Evolutionary conservation across 2,797 vertebrate genomes (phyloP), one percentile per base, ranked within the genome.

Genomic region (Tokudaia tokunoshimensis): DNA sequence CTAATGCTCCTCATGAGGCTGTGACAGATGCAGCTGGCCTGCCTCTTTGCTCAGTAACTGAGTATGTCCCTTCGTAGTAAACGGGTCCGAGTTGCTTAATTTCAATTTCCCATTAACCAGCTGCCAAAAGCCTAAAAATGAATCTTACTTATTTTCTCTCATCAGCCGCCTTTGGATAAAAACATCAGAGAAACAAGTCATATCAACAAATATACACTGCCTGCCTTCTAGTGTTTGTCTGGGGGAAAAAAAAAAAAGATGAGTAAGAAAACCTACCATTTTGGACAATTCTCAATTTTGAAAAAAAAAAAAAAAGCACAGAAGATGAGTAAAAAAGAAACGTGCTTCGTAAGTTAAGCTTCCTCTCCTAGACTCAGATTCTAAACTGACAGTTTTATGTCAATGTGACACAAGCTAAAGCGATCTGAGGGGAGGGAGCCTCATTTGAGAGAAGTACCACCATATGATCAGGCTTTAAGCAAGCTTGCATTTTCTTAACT

Each of bases 261-360:
- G 85, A 92, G 81, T 8, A 94, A 81, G 78, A 37, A 87, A 91
- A 88, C 31, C 67, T 93, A 80, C 29, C 83, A 63, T 94, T 57
- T 83, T 67, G 57, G 61, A 70, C 88, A 83, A 89, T n/a, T 17
- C 37, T 96, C 65, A 80, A 78, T 89, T 89, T 94, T 6, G 20
- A 92, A 61, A 74, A 75, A 65, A 41, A 74, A n/a, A 74, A 41
- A 76, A 76, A 76, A 47, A 57, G 67, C 55, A 89, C 34, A 13
- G 85, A 94, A 95, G n/a, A 79, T 79, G 95, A 97, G 61, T 83
- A 95, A 93, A 97, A 97, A 86, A 63, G 57, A 79, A 82, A 94
- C 65, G 75, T 82, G 50, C 37, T 91, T 94, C 74, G 76, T 89
- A 94, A 95, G 75, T 80, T 41, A 79, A 92, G 26, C 20, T 13